Percentiles rank a stretch among this genome's conserved stretches.
Conservation (phyloP, 2,888 invertebrate genomes). For the Pharmacophagus antenor region DNA sequence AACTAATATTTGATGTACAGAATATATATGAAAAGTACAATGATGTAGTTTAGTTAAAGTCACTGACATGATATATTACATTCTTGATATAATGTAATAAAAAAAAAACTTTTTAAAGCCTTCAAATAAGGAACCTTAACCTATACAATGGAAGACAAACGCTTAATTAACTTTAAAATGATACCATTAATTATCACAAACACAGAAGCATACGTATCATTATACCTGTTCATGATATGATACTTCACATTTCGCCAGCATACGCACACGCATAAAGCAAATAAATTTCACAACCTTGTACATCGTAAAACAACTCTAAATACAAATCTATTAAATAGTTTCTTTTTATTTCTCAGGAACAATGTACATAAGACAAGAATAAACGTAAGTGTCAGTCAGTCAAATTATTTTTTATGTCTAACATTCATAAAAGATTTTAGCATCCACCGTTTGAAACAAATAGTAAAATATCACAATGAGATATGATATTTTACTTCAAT, state of each 20-base stretch:
- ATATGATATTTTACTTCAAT: no score
- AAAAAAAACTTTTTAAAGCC: conserved; percentile 3
- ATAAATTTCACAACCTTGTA: conserved; percentile 25
- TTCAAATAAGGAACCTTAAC: conserved; percentile 19
- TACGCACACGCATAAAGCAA: conserved; percentile 11
- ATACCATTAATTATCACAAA: conserved; percentile 15
- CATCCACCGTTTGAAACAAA: no score
- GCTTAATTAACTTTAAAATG: conserved; percentile 22
- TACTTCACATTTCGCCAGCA: conserved; percentile 11
- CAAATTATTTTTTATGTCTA: no score
- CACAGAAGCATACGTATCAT: conserved; percentile 18
- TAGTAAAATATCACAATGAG: no score
- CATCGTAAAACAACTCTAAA: background rate
- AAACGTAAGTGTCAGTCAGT: no score
- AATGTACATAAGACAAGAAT: no score
- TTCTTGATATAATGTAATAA: no score
- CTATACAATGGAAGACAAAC: conserved; percentile 29
- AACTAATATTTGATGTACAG: background rate
- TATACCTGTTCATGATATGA: conserved; percentile 15
- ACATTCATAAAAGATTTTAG: no score
- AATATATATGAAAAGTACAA: background rate
- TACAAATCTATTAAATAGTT: no score
- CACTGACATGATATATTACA: background rate
- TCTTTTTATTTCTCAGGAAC: no score
- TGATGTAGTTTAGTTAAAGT: background rate